A percentile compares a stretch with the other conserved stretches of the same genome.
Conservation (phyloP, 2,888 invertebrate species). For the Aleiodes testaceus region DNA sequence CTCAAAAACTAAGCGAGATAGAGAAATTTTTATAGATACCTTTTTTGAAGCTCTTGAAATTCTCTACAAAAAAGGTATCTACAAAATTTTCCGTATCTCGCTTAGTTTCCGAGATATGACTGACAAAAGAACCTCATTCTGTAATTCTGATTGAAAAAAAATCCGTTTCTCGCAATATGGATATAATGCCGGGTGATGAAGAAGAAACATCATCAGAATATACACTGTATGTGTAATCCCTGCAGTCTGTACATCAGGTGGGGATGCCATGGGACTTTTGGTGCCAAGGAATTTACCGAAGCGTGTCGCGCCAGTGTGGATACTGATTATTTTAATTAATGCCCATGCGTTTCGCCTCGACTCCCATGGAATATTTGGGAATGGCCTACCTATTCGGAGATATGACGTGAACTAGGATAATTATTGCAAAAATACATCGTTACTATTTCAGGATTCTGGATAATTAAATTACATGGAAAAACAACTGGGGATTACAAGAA, state of each 20-base stretch:
- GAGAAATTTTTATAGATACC: too few relatives aligned
- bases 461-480: slow-evolving; percentile 12
- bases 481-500: background rate
- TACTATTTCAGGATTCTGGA: background rate
- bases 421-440: slow-evolving; percentile 29
- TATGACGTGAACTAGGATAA: slow-evolving; percentile 25
- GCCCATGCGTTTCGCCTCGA: slow-evolving; percentile 60
- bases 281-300: slow-evolving; percentile 67
- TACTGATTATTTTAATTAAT: slow-evolving; percentile 68
- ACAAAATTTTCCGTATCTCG: too few relatives aligned
- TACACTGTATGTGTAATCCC: background rate
- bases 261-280: slow-evolving; percentile 47
- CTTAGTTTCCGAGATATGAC: background rate
- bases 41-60: too few relatives aligned
- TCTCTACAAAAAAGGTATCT: too few relatives aligned
- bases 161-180: background rate
- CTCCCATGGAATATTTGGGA: slow-evolving; percentile 60
- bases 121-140: background rate
- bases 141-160: background rate
- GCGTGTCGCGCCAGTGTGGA: slow-evolving; percentile 60
- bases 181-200: slow-evolving; percentile 5
- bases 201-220: slow-evolving; percentile 22
- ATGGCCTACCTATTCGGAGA: slow-evolving; percentile 49
- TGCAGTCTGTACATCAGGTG: slow-evolving; percentile 43
- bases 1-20: too few relatives aligned